Evolutionary conservation across 2,797 vertebrate species (phyloP), one percentile per base, ranked within the genome.

Genomic region (Gambelia wislizenii): DNA sequence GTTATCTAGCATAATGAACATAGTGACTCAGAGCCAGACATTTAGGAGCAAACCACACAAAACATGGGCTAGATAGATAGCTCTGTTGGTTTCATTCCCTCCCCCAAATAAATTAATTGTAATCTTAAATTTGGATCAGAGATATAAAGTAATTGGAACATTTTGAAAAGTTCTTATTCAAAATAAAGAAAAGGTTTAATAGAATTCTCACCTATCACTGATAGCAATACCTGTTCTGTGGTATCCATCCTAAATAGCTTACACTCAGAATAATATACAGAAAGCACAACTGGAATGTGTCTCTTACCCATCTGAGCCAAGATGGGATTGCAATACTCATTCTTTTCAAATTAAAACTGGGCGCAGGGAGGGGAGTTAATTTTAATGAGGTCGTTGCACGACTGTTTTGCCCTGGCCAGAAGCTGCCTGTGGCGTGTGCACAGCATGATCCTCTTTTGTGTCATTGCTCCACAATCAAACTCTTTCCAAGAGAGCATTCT

Each of bases 321-420:
- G 90, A 87, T 91, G 92, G 92, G 93, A 93, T 95, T 92, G 94
- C 92, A 91, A 91, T 93, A 95, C 93, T 92, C 87, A 91, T 94
- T 87, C 91, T 94, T 96, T 95, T 93, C 95, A 96, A 93, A 95
- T 93, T 93, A 96, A 95, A 95, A 96, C 88, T 14, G 44, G 12
- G 7, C 1, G 8, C 91, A 95, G 93, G 94, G 95, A 94, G 94
- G 93, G 91, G 87, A 95, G 95, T 96, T 95, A 96, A 96, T 95
- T 96, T 96, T 96, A 96, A 96, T 96, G 95, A 96, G 91, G 94
- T 88, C 90, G 91, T 95, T 95, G 93, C 93, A 88, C 88, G 88
- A 86, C 91, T 59, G 86, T 94, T 94, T 87, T 93, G 92, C 92
- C 93, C 92, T 92, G 39, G 91, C 91, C n/a, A 25, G 93, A 86